Percentiles rank a stretch among this genome's conserved stretches.
Conservation (phyloP, 2,888 invertebrate genomes). For the Glyphotaelius pellucidus region DNA sequence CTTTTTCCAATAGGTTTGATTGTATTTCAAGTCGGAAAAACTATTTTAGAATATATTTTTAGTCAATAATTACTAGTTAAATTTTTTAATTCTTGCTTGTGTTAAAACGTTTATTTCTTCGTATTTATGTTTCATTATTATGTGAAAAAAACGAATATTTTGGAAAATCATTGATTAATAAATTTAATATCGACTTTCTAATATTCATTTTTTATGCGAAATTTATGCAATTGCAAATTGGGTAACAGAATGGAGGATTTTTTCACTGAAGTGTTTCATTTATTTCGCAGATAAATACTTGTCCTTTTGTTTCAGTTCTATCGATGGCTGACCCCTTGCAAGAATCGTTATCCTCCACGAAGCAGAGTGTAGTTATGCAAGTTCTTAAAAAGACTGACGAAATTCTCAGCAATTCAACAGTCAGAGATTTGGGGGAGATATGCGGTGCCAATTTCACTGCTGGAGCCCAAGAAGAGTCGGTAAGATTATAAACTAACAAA, state of each 20-base stretch:
- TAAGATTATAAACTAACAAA: constrained; percentile 29
- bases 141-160: no score
- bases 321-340: constrained; percentile 66
- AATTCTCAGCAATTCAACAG: neutral
- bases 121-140: no score
- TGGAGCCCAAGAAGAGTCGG: constrained; percentile 72
- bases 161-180: no score
- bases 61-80: no score
- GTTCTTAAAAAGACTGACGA: constrained; percentile 4
- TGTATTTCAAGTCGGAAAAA: neutral
- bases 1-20: neutral
- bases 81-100: neutral
- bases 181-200: neutral
- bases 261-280: neutral
- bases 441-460: constrained; percentile 87
- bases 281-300: neutral
- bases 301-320: constrained; percentile 69
- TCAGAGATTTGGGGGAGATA: constrained; percentile 73
- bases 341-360: neutral
- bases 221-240: neutral
- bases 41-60: neutral
- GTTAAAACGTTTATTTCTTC: neutral
- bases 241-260: neutral
- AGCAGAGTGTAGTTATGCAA: neutral
- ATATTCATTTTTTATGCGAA: neutral